Evolutionary conservation across 1,140 invertebrate genomes (phyloP), one percentile per base, ranked within the genome.

Genomic region (Holotrichia oblita): DNA sequence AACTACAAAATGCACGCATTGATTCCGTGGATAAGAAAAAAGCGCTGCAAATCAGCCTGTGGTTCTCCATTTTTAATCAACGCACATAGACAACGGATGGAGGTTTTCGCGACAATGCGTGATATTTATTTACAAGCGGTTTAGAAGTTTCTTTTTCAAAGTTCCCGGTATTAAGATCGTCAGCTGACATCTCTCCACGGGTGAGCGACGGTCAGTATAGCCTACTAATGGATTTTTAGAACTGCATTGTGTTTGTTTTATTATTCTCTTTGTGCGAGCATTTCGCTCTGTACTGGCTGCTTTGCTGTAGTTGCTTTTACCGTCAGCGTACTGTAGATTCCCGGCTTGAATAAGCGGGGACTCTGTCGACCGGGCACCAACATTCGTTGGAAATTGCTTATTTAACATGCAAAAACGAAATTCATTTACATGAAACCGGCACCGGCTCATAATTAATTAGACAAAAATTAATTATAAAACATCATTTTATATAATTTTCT

Each of bases 201-300:
- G 61, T 69, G 61, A 69, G 61, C 61, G 61, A 34, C 61, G 61
- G 61, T 69, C 61, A 69, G 61, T 69, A 27, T 20, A 27, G 61
- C 22, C 61, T 69, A 69, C 61, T 69, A 69, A 69, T 69, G 61
- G 61, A 69, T 69, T 69, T 69, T 20, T 69, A 22, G 61, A 69
- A 69, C 61, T 69, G 61, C 61, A 69, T 69, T 69, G 61, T 69
- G 61, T 69, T 20, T 69, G 61, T 27, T 69, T 69, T 69, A 69
- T 69, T 69, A 69, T 69, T 69, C 61, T 27, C 61, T 69, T 69
- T 69, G 61, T 69, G 61, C 61, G 61, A 34, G 61, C 20, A 22
- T 69, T 69, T 17, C 12, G 61, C 61, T 55, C 17, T 69, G 61
- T 55, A 69, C 22, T 34, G 2, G 61, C 61, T 69, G 27, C 61